Percentiles rank a stretch among this genome's conserved stretches.
Evolutionary conservation across 2,113 vertebrate species (phyloP).

Genomic region (Micronycteris hirsuta): DNA sequence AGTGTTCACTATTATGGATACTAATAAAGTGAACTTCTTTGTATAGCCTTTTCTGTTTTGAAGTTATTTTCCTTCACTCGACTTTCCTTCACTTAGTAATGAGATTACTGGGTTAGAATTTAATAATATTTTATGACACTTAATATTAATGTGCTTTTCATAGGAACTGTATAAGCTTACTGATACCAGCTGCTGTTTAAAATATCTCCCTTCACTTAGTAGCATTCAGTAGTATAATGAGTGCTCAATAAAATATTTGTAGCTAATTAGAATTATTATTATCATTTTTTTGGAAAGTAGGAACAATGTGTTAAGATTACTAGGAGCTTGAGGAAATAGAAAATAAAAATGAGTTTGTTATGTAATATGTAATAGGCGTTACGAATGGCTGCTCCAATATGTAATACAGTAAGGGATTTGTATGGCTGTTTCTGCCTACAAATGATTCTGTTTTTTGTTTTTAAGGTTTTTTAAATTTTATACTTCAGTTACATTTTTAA

Average conservation of each 20-base stretch:
- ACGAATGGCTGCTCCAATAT: too few species aligned
- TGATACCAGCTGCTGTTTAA: not conserved
- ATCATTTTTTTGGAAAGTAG: not conserved
- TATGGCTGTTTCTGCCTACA: not conserved
- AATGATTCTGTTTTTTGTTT: not conserved
- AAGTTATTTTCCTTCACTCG: conserved; percentile 7
- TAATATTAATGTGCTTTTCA: not conserved
- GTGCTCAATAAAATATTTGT: not conserved
- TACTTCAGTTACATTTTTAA: not conserved
- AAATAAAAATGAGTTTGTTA: not conserved
- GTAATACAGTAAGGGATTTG: not conserved
- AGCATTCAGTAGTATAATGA: not conserved
- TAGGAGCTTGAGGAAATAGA: not conserved
- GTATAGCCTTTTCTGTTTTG: not conserved
- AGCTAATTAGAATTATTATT: not conserved
- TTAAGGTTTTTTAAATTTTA: not conserved
- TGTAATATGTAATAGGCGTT: not conserved
- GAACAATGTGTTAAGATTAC: not conserved
- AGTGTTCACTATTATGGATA: not conserved
- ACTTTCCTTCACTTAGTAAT: not conserved
- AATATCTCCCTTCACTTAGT: not conserved
- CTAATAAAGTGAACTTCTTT: not conserved
- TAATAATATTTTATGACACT: not conserved
- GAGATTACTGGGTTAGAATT: not conserved
- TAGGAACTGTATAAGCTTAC: not conserved